phyloP scores from a whole-genome alignment of 2,113 vertebrate genomes.

The Myanophis thanlyinensis region DNA sequence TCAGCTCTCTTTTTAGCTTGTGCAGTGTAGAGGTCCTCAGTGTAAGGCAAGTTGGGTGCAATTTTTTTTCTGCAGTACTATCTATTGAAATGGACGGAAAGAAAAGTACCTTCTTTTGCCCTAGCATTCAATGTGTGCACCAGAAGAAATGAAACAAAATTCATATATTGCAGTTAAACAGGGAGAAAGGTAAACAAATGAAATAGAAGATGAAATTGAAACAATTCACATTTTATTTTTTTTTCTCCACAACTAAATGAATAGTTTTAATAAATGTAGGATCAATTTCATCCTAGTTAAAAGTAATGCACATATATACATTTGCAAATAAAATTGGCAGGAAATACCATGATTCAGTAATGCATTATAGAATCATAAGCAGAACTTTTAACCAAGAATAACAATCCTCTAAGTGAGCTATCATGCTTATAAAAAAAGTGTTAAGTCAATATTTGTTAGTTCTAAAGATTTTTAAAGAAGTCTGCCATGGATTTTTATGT shows the following conservation, averaged over 20 bases:
- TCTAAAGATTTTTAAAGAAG: not conserved
- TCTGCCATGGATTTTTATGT: not conserved
- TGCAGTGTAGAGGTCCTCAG: not conserved
- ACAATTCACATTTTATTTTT: not conserved
- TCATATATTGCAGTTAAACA: not conserved
- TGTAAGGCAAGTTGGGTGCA: not conserved
- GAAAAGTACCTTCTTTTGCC: not conserved
- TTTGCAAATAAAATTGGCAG: not conserved
- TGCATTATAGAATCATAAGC: not conserved
- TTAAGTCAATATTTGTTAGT: not conserved
- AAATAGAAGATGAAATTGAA: not conserved
- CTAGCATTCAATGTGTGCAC: not conserved
- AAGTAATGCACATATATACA: not conserved
- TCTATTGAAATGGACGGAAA: not conserved
- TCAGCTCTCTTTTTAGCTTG: not conserved
- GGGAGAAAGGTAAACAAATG: not conserved
- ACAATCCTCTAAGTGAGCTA: not conserved
- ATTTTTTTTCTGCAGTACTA: not conserved
- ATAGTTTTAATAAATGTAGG: not conserved
- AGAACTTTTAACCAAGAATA: not conserved
- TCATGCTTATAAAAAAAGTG: not conserved
- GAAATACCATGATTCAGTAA: not conserved
- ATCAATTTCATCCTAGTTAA: not conserved
- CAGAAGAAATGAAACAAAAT: not conserved
- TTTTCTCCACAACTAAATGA: not conserved